Evolutionary conservation across 2,797 vertebrate species (phyloP).

Genomic region (Pseudocheirus occidentalis): DNA sequence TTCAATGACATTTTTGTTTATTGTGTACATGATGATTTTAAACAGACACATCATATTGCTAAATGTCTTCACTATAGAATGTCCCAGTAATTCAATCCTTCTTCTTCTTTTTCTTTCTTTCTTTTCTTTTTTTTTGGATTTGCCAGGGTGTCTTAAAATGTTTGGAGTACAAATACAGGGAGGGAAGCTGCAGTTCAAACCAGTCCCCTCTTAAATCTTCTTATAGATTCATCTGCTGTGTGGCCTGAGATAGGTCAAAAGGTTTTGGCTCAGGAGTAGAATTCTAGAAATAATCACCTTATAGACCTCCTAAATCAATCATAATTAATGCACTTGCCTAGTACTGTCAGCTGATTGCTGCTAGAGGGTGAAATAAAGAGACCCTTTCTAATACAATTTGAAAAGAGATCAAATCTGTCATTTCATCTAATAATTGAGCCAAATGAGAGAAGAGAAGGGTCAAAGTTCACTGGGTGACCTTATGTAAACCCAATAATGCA

Average conservation of each 20-base stretch:
- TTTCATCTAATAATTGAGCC: slow-evolving; percentile 94
- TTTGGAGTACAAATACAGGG: slow-evolving; percentile 82
- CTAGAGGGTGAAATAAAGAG: slow-evolving; percentile 91
- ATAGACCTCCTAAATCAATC: slow-evolving; percentile 95
- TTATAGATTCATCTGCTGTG: slow-evolving; percentile 94
- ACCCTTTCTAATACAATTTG: slow-evolving; percentile 89
- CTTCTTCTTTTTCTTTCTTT: no score
- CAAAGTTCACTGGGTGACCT: slow-evolving; percentile 87
- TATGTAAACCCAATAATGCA: slow-evolving; percentile 88
- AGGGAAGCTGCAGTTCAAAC: slow-evolving; percentile 78
- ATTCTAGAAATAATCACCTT: slow-evolving; percentile 96
- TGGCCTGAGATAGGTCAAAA: slow-evolving; percentile 94
- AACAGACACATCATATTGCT: slow-evolving; percentile 80
- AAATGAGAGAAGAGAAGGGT: slow-evolving; percentile 90
- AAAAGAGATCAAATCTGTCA: slow-evolving; percentile 95
- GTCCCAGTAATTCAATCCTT: slow-evolving; percentile 81
- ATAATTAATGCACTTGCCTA: slow-evolving; percentile 95
- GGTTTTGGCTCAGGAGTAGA: slow-evolving; percentile 91
- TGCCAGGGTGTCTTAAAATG: slow-evolving; percentile 79
- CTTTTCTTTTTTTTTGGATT: slow-evolving; percentile 60
- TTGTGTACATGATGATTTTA: slow-evolving; percentile 68
- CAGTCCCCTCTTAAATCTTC: slow-evolving; percentile 90
- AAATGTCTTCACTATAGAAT: slow-evolving; percentile 75
- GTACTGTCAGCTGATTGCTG: slow-evolving; percentile 90
- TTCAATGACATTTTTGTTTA: slow-evolving; percentile 67